Evolutionary conservation across 2,888 invertebrate genomes (phyloP).

Genomic region (Harpagoxenus sublaevis): DNA sequence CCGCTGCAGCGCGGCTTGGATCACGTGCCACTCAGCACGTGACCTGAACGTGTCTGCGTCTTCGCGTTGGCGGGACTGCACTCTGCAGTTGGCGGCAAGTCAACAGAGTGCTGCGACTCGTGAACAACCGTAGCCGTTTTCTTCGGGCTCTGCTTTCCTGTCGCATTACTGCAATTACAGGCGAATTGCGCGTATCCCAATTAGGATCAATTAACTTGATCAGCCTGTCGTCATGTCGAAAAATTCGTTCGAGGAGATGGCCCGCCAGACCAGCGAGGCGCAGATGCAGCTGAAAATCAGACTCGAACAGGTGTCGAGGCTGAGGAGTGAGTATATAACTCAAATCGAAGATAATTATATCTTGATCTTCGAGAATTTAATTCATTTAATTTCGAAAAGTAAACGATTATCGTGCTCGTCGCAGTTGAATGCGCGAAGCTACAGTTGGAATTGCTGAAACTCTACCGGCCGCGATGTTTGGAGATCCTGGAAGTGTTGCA

Average conservation of each 20-base stretch:
- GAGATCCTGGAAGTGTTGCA: constrained; percentile 67
- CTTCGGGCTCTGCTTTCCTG: neutral
- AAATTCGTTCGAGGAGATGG: constrained; percentile 6
- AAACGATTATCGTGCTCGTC: neutral
- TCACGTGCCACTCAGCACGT: neutral
- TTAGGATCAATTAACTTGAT: neutral
- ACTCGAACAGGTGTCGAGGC: constrained; percentile 72
- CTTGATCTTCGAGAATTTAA: neutral
- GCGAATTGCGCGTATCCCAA: neutral
- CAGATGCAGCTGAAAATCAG: constrained; percentile 67
- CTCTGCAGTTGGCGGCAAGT: neutral
- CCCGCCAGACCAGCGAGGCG: constrained; percentile 35
- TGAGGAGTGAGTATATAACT: constrained; percentile 73
- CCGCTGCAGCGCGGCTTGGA: neutral
- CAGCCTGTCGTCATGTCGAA: constrained; percentile 36
- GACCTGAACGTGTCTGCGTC: neutral
- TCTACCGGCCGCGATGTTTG: constrained; percentile 71
- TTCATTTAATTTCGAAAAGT: neutral
- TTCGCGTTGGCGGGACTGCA: too few species aligned
- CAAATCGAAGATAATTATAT: neutral
- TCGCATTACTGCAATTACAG: neutral
- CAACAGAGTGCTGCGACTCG: neutral
- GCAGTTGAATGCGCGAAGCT: constrained; percentile 74
- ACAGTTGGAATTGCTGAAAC: constrained; percentile 69
- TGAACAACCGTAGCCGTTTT: neutral